Evolutionary conservation across 2,888 invertebrate species (phyloP).

Genomic region (Troides aeacus): DNA sequence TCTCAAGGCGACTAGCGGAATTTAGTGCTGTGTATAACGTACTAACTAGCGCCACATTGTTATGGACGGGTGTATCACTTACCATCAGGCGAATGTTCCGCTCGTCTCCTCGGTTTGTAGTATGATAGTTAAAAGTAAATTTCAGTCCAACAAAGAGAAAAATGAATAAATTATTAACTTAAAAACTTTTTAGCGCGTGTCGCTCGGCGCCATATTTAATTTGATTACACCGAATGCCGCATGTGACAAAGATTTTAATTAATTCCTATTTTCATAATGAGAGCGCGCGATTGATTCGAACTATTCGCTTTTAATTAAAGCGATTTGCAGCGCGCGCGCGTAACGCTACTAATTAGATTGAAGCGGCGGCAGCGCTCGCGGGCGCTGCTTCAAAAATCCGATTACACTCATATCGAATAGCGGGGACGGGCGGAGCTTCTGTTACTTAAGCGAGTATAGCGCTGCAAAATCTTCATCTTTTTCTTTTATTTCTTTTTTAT

Average conservation of each 20-base stretch:
- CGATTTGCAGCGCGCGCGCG: slow-evolving; percentile 56
- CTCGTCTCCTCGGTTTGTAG: too few species aligned
- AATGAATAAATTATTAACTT: background rate
- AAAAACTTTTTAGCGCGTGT: slow-evolving; percentile 3
- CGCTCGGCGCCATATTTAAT: slow-evolving; percentile 11
- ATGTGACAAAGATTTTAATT: slow-evolving; percentile 27
- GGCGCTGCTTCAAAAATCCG: slow-evolving; percentile 46
- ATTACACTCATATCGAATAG: slow-evolving; percentile 42
- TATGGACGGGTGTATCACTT: too few species aligned
- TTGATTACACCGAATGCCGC: slow-evolving; percentile 11
- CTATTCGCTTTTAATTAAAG: slow-evolving; percentile 65
- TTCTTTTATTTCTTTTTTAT: background rate
- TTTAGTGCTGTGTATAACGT: too few species aligned
- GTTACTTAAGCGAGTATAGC: slow-evolving; percentile 16
- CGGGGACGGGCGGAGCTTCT: slow-evolving; percentile 25
- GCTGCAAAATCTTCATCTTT: slow-evolving; percentile 7
- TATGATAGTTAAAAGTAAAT: too few species aligned
- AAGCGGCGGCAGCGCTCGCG: slow-evolving; percentile 42
- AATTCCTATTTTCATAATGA: slow-evolving; percentile 31
- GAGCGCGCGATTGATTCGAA: slow-evolving; percentile 49
- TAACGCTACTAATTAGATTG: slow-evolving; percentile 63
- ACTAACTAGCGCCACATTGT: too few species aligned
- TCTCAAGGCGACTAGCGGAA: too few species aligned
- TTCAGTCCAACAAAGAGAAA: too few species aligned
- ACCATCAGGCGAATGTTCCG: too few species aligned